phyloP scores from a whole-genome alignment of 1,140 invertebrate species.

The Elymnias hypermnestra region DNA sequence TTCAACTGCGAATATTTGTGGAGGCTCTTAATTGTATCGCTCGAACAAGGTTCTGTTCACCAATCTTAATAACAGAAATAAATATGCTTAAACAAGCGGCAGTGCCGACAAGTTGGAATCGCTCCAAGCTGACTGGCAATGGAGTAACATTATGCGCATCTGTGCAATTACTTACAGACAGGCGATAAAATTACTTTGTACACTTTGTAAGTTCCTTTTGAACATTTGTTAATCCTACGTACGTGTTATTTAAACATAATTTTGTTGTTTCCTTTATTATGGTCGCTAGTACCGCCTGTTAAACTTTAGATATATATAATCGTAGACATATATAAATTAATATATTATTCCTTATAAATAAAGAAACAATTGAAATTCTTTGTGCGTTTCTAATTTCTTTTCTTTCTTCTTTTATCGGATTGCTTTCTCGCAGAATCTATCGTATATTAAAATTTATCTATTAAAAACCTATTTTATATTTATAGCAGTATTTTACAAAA shows the following conservation, averaged over 20 bases:
- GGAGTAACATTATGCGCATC: conserved; percentile 26
- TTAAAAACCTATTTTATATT: no score
- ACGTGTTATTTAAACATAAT: conserved; percentile 4
- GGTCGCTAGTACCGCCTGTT: no score
- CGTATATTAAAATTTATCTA: no score
- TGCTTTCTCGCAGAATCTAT: no score
- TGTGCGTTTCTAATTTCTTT: no score
- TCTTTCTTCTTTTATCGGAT: no score
- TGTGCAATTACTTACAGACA: conserved; percentile 32
- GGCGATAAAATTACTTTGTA: conserved; percentile 24
- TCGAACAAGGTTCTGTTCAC: conserved; percentile 22
- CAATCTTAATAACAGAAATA: conserved; percentile 22
- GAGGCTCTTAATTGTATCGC: conserved; percentile 21
- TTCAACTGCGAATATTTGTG: conserved; percentile 19
- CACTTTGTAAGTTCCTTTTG: conserved; percentile 13
- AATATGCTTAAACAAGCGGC: conserved; percentile 22
- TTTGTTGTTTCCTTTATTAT: no score
- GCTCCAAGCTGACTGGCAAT: conserved; percentile 27
- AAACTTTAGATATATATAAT: no score
- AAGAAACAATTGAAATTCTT: no score
- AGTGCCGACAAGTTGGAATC: conserved; percentile 17
- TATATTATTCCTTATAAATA: no score
- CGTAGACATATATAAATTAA: no score
- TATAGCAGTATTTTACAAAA: no score
- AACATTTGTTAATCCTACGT: conserved; percentile 11